A percentile compares a stretch with the other conserved stretches of the same genome.
These are phyloP conservation scores for Phacellophora camtschatica DNA, from an alignment of 30 jellyfish, hydroid and myxozoan genomes.

Conservation along the genomic window DNA sequence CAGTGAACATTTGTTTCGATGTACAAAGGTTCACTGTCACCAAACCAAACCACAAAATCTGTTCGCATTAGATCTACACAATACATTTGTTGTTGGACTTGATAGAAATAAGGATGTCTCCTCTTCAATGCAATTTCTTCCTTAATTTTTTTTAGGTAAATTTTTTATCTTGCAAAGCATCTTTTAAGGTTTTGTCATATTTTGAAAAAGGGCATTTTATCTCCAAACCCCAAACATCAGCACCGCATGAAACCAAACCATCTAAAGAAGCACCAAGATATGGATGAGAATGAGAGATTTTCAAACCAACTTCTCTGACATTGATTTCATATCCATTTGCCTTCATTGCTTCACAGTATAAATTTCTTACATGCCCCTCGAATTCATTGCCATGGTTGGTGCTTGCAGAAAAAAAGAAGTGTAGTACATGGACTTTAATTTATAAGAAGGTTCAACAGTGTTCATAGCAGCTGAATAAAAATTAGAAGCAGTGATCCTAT, in stretches of 20 bases:
- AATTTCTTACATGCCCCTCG: conserved; percentile 32
- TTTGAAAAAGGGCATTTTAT: conserved; percentile 29
- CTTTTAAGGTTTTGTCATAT: not conserved
- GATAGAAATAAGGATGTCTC: not conserved
- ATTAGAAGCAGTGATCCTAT: conserved; percentile 49
- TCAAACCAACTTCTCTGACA: conserved; percentile 25
- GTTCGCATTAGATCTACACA: conserved; percentile 11
- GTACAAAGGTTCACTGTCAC: conserved; percentile 41
- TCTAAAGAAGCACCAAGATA: conserved; percentile 53
- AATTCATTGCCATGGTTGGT: conserved; percentile 37
- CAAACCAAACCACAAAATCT: conserved; percentile 42
- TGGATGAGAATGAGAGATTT: conserved; percentile 10
- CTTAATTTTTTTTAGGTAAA: not conserved
- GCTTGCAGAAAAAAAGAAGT: conserved; percentile 23
- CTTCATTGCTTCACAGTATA: conserved; percentile 2
- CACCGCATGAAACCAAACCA: conserved; percentile 21
- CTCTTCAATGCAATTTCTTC: conserved; percentile 2
- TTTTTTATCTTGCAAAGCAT: conserved; percentile 5
- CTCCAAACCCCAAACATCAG: conserved; percentile 20
- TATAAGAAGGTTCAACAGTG: conserved; percentile 58
- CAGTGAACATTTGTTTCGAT: not conserved
- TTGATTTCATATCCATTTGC: conserved; percentile 16
- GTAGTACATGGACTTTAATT: conserved; percentile 28
- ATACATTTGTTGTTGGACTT: conserved; percentile 38
- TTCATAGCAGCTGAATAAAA: conserved; percentile 46